phyloP scores from a whole-genome alignment of 2,797 vertebrate species.

The Lutjanus argentimaculatus region DNA sequence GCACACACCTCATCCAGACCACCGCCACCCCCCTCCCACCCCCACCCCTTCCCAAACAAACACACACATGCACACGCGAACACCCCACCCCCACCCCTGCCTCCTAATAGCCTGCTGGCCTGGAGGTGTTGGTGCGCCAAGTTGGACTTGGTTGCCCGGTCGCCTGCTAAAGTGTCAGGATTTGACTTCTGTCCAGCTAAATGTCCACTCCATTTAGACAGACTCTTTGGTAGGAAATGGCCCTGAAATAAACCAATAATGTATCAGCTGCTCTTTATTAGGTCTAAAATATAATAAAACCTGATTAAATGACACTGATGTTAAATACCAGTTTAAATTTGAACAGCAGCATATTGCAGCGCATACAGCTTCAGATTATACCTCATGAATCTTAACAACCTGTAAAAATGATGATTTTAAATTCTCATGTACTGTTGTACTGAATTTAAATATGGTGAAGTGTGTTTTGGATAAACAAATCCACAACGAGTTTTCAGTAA shows the following conservation, averaged over 20 bases:
- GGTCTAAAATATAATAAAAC: background rate
- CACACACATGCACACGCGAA: slow-evolving; percentile 20
- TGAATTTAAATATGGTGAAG: background rate
- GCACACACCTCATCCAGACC: slow-evolving; percentile 53
- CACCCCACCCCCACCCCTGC: slow-evolving; percentile 31
- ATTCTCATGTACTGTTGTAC: background rate
- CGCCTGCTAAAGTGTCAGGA: slow-evolving; percentile 55
- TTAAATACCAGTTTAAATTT: background rate
- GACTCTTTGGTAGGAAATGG: background rate
- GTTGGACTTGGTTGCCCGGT: slow-evolving; percentile 50
- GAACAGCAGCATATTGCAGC: background rate
- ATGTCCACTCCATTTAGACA: slow-evolving; percentile 34
- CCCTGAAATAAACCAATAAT: background rate
- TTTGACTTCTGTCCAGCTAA: slow-evolving; percentile 68
- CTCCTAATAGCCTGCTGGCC: slow-evolving; percentile 73
- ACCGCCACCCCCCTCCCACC: slow-evolving; percentile 23
- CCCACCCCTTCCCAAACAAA: slow-evolving; percentile 9
- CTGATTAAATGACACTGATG: background rate
- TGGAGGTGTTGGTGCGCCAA: slow-evolving; percentile 53
- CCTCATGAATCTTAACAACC: background rate
- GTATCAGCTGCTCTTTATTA: background rate
- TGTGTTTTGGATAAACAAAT: background rate
- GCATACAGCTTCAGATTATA: background rate
- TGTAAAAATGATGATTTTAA: background rate
- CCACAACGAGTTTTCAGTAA: background rate